phyloP scores from a whole-genome alignment of 2,113 vertebrate species.

The Tretioscincus oriximinensis region DNA sequence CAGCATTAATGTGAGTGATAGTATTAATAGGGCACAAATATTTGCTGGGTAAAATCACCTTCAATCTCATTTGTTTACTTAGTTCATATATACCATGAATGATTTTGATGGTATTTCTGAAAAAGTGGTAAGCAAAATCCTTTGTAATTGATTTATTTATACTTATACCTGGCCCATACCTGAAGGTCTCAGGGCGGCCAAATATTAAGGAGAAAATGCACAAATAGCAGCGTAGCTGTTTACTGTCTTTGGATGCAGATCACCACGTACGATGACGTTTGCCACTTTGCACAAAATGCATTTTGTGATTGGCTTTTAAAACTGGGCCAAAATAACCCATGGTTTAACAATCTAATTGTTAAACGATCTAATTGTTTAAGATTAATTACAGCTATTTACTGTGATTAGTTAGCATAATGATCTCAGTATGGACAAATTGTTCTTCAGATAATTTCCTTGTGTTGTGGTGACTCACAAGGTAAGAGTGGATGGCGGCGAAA shows the following conservation, averaged over 20 bases:
- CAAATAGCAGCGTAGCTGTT: not conserved
- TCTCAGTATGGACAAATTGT: not conserved
- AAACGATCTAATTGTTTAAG: not conserved
- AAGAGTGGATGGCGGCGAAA: too few species aligned
- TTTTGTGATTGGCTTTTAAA: not conserved
- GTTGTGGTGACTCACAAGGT: not conserved
- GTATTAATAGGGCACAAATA: conserved; percentile 6
- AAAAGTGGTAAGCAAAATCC: not conserved
- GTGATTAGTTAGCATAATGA: not conserved
- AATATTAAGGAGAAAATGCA: too few species aligned
- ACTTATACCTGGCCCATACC: too few species aligned
- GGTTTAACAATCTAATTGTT: not conserved
- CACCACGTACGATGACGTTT: not conserved
- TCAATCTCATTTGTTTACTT: not conserved
- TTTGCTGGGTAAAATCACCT: not conserved
- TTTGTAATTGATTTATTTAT: too few species aligned
- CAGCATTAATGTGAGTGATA: conserved; percentile 12
- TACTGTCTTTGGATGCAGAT: not conserved
- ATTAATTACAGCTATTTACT: not conserved
- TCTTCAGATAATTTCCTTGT: not conserved
- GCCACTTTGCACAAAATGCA: not conserved
- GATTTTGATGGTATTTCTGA: not conserved
- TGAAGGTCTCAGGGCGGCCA: not conserved
- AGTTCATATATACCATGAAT: not conserved
- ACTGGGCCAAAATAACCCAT: not conserved